These are phyloP conservation scores for Sakesphorus luctuosus DNA, from an alignment of 2,113 vertebrate genomes.

Conservation along the genomic window DNA sequence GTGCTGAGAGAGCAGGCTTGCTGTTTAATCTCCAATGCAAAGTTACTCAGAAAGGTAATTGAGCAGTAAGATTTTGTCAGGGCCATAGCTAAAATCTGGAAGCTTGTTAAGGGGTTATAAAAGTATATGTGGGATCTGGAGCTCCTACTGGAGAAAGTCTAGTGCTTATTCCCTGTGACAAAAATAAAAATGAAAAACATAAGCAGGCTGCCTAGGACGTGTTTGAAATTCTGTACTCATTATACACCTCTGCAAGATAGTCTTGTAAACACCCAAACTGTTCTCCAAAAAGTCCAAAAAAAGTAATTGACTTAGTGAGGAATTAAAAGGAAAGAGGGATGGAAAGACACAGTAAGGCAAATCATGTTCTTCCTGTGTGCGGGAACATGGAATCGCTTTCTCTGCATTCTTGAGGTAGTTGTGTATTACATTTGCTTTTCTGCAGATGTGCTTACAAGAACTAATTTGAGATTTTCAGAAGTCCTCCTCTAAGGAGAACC, in stretches of 20 bases:
- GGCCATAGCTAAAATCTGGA: not conserved
- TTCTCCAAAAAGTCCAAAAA: not conserved
- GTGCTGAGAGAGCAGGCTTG: not conserved
- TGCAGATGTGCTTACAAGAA: not conserved
- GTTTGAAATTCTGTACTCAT: not conserved
- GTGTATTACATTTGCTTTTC: not conserved
- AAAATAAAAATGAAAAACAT: not conserved
- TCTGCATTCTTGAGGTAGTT: not conserved
- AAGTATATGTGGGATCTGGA: not conserved
- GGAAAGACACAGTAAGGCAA: not conserved
- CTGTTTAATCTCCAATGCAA: conserved; percentile 6
- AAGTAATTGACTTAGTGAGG: not conserved
- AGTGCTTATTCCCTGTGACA: not conserved
- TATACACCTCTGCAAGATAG: not conserved
- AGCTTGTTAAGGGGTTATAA: not conserved
- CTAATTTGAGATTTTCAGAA: not conserved
- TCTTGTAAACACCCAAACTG: not conserved
- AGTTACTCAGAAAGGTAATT: not conserved
- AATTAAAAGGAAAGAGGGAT: not conserved
- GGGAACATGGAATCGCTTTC: not conserved
- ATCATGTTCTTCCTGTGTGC: not conserved
- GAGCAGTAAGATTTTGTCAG: conserved; percentile 13
- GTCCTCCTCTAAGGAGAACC: not conserved
- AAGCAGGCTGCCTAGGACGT: not conserved
- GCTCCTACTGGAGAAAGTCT: not conserved